Base-by-base conservation (phyloP, 2,888 invertebrate genomes). In the Clanis bilineata region DNA sequence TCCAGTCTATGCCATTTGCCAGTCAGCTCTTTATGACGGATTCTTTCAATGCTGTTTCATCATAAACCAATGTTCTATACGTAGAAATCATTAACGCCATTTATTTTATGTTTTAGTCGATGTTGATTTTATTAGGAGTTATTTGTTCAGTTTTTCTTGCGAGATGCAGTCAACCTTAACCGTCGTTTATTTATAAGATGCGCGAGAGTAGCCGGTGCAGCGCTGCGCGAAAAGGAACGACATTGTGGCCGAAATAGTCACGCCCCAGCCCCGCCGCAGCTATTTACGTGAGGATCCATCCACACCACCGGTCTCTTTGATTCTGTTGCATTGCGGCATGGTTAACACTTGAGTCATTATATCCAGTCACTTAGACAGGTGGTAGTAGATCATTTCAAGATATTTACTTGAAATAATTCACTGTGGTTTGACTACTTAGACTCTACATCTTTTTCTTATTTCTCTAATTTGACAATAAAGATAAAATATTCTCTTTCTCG, bases 171-270 rank as follows among this genome's bases (percentile, higher is more conserved):
- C 75, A 78, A 56, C 78, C 79, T 75, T 79, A 59, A 38, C 36
- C 45, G 67, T 65, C 67, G 68, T 67, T 65, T 71, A 70, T 78
- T 73, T 79, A 82, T 82, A 79, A 75, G 44, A 74, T 73, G 75
- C 72, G 69, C 65, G 68, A 70, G 65, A 74, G 73, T 73, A 74
- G 75, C 70, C 71, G 70, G 65, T 64, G 62, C 59, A 71, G 64
- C 66, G 69, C 62, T 63, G 66, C 64, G 67, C 72, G 70, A 69
- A 77, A 74, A 68, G 74, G 77, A 76, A 76, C 74, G 73, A 73
- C 70, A 61, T 39, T 56, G 45, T 57, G 59, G 73, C 73, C 65
- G 72, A 82, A 84, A 83, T 83, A 83, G 81, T 78, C 60, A 68
- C 70, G 58, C 69, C 59, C 64, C 61, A 54, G 45, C 22, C 60